These are phyloP conservation scores for Octodonta nipae DNA, from an alignment of 2,888 invertebrate genomes.

Conservation along the genomic window DNA sequence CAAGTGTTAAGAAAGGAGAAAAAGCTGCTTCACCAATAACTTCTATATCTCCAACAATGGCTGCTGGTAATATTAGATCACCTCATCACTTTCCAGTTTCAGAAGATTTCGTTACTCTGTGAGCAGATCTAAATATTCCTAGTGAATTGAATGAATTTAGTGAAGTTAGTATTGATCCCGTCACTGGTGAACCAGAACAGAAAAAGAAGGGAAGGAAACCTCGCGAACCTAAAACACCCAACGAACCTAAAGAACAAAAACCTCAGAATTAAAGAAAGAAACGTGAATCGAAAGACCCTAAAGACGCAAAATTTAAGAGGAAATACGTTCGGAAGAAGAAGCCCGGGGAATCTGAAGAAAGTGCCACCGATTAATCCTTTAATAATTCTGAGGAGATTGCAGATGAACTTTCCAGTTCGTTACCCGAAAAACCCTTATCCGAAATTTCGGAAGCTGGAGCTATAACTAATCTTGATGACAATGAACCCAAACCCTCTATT, in stretches of 20 bases:
- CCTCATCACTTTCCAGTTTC: constrained; percentile 57
- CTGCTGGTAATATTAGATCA: constrained; percentile 19
- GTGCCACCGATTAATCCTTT: constrained; percentile 37
- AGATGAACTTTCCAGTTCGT: constrained; percentile 14
- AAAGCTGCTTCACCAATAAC: constrained; percentile 38
- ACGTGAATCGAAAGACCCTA: constrained; percentile 47
- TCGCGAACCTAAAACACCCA: constrained; percentile 46
- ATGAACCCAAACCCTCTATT: too few relatives aligned
- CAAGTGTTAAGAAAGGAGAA: constrained; percentile 60
- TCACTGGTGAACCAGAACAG: constrained; percentile 45
- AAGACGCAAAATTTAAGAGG: constrained; percentile 45
- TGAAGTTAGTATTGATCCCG: constrained; percentile 45
- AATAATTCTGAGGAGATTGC: constrained; percentile 25
- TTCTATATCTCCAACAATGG: constrained; percentile 21
- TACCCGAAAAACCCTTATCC: constrained; percentile 8
- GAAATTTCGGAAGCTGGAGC: constrained; percentile 18
- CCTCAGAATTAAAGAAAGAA: constrained; percentile 47
- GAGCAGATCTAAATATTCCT: constrained; percentile 47
- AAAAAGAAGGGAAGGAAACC: constrained; percentile 53
- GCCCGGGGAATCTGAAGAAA: constrained; percentile 36
- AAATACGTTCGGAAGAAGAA: constrained; percentile 39
- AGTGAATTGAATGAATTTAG: constrained; percentile 42
- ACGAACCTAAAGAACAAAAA: constrained; percentile 51
- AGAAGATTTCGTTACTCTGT: constrained; percentile 72
- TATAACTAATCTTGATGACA: too few relatives aligned